These are phyloP conservation scores for Drosophila acutilabella DNA, from an alignment of 2,888 invertebrate genomes.

Conservation along the genomic window DNA sequence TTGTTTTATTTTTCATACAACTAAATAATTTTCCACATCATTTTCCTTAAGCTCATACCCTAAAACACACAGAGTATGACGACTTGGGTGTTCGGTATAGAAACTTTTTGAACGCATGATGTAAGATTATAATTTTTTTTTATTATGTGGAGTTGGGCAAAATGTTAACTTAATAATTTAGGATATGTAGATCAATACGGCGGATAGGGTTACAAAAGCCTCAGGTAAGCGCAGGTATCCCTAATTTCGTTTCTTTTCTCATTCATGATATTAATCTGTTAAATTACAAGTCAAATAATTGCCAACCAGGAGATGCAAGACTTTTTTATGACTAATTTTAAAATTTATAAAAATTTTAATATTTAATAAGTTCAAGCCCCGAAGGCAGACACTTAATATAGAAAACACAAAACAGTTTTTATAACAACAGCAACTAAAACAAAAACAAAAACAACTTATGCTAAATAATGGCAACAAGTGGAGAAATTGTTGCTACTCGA, in stretches of 20 bases:
- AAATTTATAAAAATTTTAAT: constrained; percentile 38
- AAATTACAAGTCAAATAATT: constrained; percentile 29
- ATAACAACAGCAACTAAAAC: constrained; percentile 34
- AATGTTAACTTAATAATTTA: neutral
- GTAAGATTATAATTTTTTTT: too few species aligned
- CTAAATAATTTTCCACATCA: constrained; percentile 30
- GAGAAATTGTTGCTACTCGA: constrained; percentile 28
- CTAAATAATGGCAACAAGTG: constrained; percentile 48
- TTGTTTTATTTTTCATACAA: constrained; percentile 27
- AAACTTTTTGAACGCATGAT: too few species aligned
- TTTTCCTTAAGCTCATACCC: constrained; percentile 16
- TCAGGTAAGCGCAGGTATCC: neutral
- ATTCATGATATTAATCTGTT: constrained; percentile 28
- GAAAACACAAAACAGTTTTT: constrained; percentile 14
- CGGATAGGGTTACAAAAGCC: constrained; percentile 23
- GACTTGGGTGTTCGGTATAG: neutral
- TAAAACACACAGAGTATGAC: neutral
- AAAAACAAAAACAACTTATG: constrained; percentile 35
- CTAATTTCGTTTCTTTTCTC: neutral
- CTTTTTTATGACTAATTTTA: constrained; percentile 27
- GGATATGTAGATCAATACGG: neutral
- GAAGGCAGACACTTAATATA: constrained; percentile 14
- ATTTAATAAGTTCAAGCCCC: constrained; percentile 27
- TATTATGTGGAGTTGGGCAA: neutral
- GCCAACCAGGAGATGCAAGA: constrained; percentile 14